phyloP scores from a whole-genome alignment of 2,113 vertebrate genomes.

The Cyphomyrus discorhynchus region DNA sequence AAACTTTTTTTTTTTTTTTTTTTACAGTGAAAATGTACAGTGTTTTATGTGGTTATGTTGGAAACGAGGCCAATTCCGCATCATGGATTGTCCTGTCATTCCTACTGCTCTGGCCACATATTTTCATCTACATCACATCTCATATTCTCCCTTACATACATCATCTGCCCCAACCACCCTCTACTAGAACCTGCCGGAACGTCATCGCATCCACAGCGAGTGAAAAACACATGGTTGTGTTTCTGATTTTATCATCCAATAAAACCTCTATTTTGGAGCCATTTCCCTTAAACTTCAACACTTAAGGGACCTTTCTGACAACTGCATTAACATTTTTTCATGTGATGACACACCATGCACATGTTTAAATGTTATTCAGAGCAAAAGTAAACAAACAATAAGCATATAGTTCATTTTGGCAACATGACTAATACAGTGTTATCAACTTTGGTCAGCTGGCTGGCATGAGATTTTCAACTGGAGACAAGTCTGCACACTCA shows the following conservation, averaged over 20 bases:
- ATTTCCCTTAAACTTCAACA: not conserved
- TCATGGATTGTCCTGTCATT: not conserved
- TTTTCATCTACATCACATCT: not conserved
- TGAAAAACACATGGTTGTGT: not conserved
- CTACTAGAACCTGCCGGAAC: not conserved
- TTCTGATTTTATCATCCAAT: not conserved
- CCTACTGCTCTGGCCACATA: not conserved
- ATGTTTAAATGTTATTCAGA: not conserved
- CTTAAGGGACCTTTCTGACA: not conserved
- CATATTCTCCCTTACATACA: not conserved
- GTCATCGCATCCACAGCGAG: not conserved
- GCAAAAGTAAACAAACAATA: not conserved
- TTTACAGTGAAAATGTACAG: not conserved
- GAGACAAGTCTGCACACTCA: too few relatives aligned
- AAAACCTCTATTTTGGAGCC: not conserved
- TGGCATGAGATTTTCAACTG: too few relatives aligned
- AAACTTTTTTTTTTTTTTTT: not conserved
- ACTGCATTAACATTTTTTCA: not conserved
- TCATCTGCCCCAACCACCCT: not conserved
- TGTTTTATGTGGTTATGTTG: not conserved
- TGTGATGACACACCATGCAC: not conserved
- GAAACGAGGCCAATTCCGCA: not conserved
- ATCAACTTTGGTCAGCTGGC: too few relatives aligned
- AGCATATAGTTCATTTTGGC: not conserved
- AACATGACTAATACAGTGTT: not conserved